A percentile compares a stretch with the other conserved stretches of the same genome.
Conservation (phyloP, 2,113 vertebrate genomes). For the Leptobrachium ailaonicum region DNA sequence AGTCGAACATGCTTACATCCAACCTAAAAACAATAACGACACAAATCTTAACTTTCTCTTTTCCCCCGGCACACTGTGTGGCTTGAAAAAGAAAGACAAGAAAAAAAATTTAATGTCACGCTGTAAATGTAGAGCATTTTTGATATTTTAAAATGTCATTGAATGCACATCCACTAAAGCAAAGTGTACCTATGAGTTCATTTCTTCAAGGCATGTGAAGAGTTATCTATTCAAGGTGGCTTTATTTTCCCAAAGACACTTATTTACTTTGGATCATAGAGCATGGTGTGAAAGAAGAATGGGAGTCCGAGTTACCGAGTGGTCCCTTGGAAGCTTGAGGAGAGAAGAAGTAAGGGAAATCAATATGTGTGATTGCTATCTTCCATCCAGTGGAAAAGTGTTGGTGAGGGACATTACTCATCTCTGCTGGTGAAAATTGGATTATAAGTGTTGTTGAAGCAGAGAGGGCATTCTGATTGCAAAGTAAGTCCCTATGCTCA, state of each 20-base stretch:
- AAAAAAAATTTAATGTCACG: not conserved
- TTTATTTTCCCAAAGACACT: slow-evolving; percentile 14
- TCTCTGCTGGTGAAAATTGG: slow-evolving; percentile 54
- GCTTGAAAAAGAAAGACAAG: too few relatives aligned
- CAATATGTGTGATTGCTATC: slow-evolving; percentile 54
- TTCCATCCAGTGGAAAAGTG: slow-evolving; percentile 45
- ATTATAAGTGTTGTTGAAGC: slow-evolving; percentile 55
- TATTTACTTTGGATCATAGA: slow-evolving; percentile 29
- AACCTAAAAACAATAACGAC: too few relatives aligned
- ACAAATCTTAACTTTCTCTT: too few relatives aligned
- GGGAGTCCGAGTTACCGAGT: slow-evolving; percentile 15
- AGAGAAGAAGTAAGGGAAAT: slow-evolving; percentile 52
- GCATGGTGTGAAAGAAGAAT: slow-evolving; percentile 21
- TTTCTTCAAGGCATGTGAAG: slow-evolving; percentile 17
- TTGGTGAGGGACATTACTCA: slow-evolving; percentile 56
- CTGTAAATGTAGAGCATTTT: slow-evolving; percentile 22
- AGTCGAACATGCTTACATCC: too few relatives aligned
- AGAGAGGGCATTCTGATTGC: slow-evolving; percentile 56
- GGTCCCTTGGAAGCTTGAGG: slow-evolving; percentile 20
- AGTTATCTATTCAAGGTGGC: slow-evolving; percentile 23
- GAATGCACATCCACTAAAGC: not conserved
- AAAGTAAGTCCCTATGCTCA: slow-evolving; percentile 42
- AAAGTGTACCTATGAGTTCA: not conserved
- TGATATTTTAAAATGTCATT: slow-evolving; percentile 10
- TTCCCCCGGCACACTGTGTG: too few relatives aligned